Evolutionary conservation across 2,888 invertebrate species (phyloP), one percentile per base, ranked within the genome.

Genomic region (Alloscopus bannaensis): DNA sequence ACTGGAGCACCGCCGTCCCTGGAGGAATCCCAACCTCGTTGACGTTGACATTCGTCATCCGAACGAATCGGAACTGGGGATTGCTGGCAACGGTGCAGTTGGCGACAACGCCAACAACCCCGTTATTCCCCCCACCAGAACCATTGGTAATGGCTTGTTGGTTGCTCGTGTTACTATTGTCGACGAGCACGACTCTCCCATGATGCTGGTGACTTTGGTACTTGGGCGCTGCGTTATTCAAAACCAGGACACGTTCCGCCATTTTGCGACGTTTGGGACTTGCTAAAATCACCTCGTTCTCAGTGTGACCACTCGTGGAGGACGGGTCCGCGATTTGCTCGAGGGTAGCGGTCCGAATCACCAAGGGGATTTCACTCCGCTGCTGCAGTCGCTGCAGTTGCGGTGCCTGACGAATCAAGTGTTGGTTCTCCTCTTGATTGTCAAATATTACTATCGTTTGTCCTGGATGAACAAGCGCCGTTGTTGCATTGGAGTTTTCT

Each of bases 111-210:
- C 69, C 69, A 20, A 59, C 73, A 16, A 64, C 65, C 16, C 62
- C 52, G 31, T 79, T 78, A 28, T 69, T 68, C 29, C 81, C 77
- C 8, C 36, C 78, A 3, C 47, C 66, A 20, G 60, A 69, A 1
- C 62, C 71, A 47, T 66, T 71, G 0, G 70, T 70, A 4, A 78
- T 70, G 3, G 77, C 77, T 31, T 78, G 65, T 31, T 78, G 78
- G 71, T 84, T 84, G 24, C 50, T 77, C 0, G 83, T 83, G 36
- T 84, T 84, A 42, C 80, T 83, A 57, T 83, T 83, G 64, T 84
- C 84, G 4, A 84, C 82, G 11, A 84, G 78, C 18, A 84, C 84
- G 4, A 84, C 84, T 6, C 84, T 50, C 8, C 84, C 84, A 28
- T 82, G 70, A 13, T 72, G 77, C 31, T 82, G 82, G 71, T 81